These are phyloP conservation scores for Chauna torquata DNA, from an alignment of 2,113 vertebrate genomes.

Conservation along the genomic window DNA sequence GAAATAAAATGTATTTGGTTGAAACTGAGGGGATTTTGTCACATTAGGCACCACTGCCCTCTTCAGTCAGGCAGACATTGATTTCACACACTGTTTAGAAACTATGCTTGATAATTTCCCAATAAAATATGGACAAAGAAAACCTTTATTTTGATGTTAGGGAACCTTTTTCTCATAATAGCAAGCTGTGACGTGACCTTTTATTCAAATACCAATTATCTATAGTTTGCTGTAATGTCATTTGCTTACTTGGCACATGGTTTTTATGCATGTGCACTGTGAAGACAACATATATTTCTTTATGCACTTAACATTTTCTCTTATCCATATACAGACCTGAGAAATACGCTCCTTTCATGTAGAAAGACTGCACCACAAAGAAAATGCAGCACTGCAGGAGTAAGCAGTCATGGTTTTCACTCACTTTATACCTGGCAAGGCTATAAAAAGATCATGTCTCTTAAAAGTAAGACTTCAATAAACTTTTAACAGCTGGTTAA, in stretches of 20 bases:
- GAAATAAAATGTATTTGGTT: constrained; percentile 33
- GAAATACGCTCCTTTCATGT: neutral
- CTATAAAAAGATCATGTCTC: neutral
- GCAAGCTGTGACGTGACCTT: neutral
- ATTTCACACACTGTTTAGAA: neutral
- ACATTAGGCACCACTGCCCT: constrained; percentile 68
- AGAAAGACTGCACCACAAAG: neutral
- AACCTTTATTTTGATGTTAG: neutral
- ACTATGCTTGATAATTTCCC: neutral
- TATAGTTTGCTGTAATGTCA: neutral
- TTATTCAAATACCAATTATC: neutral
- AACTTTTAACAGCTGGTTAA: neutral
- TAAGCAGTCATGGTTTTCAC: neutral
- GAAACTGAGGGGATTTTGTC: neutral
- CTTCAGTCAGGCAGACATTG: constrained; percentile 49
- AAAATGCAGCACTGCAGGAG: neutral
- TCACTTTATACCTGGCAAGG: neutral
- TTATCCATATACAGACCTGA: neutral
- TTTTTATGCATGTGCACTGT: neutral
- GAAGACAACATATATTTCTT: neutral
- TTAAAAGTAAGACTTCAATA: neutral
- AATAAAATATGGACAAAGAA: neutral
- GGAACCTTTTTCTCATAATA: neutral
- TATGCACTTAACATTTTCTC: neutral
- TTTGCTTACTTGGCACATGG: neutral